A percentile compares a stretch with the other conserved stretches of the same genome.
These are phyloP conservation scores for Philereme transversata DNA, from an alignment of 2,888 invertebrate genomes.

Conservation along the genomic window DNA sequence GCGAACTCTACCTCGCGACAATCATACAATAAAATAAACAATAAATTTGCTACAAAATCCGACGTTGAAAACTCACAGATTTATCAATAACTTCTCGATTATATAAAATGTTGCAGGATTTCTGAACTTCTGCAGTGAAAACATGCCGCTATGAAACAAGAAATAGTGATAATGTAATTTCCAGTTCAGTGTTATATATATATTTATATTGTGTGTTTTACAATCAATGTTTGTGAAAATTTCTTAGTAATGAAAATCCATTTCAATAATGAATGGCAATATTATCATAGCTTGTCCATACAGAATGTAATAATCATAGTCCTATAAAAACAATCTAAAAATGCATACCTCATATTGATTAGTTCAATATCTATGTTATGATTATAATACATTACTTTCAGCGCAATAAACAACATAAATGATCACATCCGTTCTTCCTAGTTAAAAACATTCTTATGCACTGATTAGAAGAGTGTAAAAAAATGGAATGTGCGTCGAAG, in stretches of 20 bases:
- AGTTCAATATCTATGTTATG: conserved; percentile 4
- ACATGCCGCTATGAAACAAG: background rate
- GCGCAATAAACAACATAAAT: conserved; percentile 29
- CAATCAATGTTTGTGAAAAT: background rate
- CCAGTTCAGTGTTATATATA: no score
- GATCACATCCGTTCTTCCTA: conserved; percentile 37
- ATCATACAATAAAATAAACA: conserved; percentile 53
- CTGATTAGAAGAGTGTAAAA: conserved; percentile 29
- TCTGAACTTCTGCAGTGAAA: background rate
- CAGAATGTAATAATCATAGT: background rate
- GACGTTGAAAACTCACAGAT: background rate
- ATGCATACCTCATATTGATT: background rate
- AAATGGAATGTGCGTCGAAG: conserved; percentile 32
- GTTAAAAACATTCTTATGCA: conserved; percentile 37
- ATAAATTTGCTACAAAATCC: conserved; percentile 18
- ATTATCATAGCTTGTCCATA: conserved; percentile 4
- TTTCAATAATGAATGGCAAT: background rate
- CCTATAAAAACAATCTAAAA: conserved; percentile 2
- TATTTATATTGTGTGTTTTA: no score
- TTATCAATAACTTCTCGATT: conserved; percentile 3
- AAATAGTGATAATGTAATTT: no score
- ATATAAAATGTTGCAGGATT: background rate
- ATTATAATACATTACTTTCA: conserved; percentile 21
- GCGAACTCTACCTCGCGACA: conserved; percentile 69
- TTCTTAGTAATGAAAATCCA: background rate